Evolutionary conservation across 2,888 invertebrate genomes (phyloP).

Genomic region (Latheticus oryzae): DNA sequence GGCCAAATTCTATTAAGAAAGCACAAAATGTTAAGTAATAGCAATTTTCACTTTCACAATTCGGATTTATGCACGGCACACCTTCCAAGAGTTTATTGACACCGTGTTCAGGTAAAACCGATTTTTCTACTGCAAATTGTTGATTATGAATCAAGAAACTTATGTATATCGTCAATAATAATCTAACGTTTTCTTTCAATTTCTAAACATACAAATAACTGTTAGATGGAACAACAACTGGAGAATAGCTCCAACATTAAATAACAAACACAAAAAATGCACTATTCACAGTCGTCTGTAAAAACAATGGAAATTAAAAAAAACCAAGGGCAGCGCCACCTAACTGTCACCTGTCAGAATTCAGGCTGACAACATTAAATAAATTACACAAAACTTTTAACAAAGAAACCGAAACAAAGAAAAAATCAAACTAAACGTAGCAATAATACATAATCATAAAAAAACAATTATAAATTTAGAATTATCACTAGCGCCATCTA

Average conservation of each 20-base stretch:
- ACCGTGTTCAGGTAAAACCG: conserved; percentile 61
- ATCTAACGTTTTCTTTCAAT: no score
- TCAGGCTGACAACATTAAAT: conserved; percentile 2
- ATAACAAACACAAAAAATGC: conserved; percentile 50
- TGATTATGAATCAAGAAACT: no score
- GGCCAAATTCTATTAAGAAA: conserved; percentile 44
- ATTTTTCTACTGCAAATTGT: no score
- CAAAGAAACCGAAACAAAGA: background rate
- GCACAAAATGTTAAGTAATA: conserved; percentile 57
- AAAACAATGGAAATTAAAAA: conserved; percentile 61
- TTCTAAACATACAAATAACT: conserved; percentile 43
- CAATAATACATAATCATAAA: no score
- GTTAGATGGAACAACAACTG: conserved; percentile 15
- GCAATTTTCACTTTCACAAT: conserved; percentile 65
- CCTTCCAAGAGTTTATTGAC: conserved; percentile 66
- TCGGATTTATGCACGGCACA: conserved; percentile 63
- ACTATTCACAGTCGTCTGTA: conserved; percentile 54
- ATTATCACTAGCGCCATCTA: no score
- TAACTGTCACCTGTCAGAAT: conserved; percentile 27
- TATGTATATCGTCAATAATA: no score
- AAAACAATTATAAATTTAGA: no score
- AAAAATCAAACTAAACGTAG: no score
- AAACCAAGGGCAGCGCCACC: conserved; percentile 50
- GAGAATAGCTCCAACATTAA: conserved; percentile 43
- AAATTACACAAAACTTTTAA: background rate